Base-by-base conservation (phyloP, 2,888 invertebrate species). In the Uloborus plumipes region DNA sequence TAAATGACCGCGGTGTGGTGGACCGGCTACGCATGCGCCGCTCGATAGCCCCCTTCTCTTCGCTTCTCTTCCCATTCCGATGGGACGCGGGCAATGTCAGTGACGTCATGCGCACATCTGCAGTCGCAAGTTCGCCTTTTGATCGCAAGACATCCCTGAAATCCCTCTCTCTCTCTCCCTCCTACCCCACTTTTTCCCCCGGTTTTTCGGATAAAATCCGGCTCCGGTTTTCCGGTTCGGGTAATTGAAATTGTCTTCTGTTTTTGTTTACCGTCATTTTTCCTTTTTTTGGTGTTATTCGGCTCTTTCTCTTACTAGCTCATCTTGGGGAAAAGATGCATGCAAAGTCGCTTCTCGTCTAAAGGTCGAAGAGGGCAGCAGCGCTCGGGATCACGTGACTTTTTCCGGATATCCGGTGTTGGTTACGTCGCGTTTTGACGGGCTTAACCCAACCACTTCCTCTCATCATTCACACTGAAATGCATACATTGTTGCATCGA, bases 41-140 rank as follows among this genome's bases (percentile, higher is more conserved):
- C 76, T 82, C 79, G 79, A 80, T 80, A 80, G 77, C 66, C 26
- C 51, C 72, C 51, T 31, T 39, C 49, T 55, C 55, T 66, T 39
- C 15, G 16, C 49, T 26, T 49, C 51, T 22, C 51, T 51, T 15
- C 50, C 16, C 76, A 55, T 62, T 61, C 69, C 67, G 75, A 61
- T 62, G 69, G 61, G 67, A 67, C 67, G 51, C 51, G 53, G 64
- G 73, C 73, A 64, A 62, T 61, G 72, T 47, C 74, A 65, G 75
- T 82, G 75, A 82, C 81, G 81, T 82, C 81, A 71, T 82, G 81
- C 81, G 81, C 81, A 82, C 81, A 82, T 82, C 81, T 82, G 81
- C 81, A 82, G 76, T 82, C 81, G 75, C 81, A 81, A 58, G 80
- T 26, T 47, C 58, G 69, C 74, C 64, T 74, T 81, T 81, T 81